Evolutionary conservation across 1,140 invertebrate species (phyloP), one percentile per base, ranked within the genome.

Genomic region (Wiebesia pumilae): DNA sequence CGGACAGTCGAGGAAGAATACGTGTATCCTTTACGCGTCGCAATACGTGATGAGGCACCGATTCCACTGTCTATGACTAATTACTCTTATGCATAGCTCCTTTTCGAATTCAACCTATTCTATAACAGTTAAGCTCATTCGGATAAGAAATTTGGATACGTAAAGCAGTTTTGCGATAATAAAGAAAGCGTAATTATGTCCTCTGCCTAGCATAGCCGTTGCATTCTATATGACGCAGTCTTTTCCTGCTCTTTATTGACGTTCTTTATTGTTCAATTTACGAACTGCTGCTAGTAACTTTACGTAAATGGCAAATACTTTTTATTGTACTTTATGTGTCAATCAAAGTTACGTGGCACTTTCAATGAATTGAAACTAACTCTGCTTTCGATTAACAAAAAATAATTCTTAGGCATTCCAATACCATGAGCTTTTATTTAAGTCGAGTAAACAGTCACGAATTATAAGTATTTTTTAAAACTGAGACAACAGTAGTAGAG

Each of bases 121-220:
- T 62, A 27, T 27, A 4, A 3, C 2, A 3, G 3, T 14, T 0
- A 14, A 62, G 3, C 3, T 14, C 58, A 27, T 62, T 62, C 10
- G 27, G 10, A 62, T 24, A 14, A 1, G 58, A 62, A 62, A 62
- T 62, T 62, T 62, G 21, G 58, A 62, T 27, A 3, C 27, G 58
- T 27, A 62, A 62, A 24, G 58, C 58, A 62, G 27, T 27, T 62
- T 30, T 0, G 62, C 3, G 62, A 38, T n/a, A 38, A 81, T 81
- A 38, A 35, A 69, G 67, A 82, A 58, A 73, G 30, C 40, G n/a
- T 35, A 82, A 83, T 83, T 83, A 51, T 69, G 19, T 54, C 35
- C 30, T n/a, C 14, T 69, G 47, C 69, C 69, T 14, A 54, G 0
- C 1, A 1, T 35, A 19, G 12, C 40, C 10, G 33, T 9, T 27